Percentiles rank a stretch among this genome's conserved stretches.
phyloP scores from a whole-genome alignment of 2,797 vertebrate genomes.

The Spinus pinus region DNA sequence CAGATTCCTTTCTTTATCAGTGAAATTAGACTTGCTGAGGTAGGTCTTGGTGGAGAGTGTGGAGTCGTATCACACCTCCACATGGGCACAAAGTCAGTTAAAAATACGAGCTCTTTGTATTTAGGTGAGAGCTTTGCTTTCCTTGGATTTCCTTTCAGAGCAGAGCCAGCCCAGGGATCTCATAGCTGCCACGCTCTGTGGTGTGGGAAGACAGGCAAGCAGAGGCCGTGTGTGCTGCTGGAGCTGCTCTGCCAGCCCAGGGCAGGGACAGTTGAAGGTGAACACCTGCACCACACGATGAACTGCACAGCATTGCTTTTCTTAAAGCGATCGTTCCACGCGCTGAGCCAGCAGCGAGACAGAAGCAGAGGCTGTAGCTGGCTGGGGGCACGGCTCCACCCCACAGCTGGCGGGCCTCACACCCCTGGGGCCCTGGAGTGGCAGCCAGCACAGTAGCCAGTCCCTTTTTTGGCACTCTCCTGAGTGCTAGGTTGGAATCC shows the following conservation, averaged over 20 bases:
- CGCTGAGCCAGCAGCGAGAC: conserved; percentile 35
- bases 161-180: neutral
- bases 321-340: neutral
- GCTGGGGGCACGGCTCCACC: conserved; percentile 63
- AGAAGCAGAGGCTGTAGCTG: conserved; percentile 58
- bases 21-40: neutral
- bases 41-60: neutral
- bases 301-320: conserved; percentile 22
- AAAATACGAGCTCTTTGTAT: neutral
- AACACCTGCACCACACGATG: conserved; percentile 19
- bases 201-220: neutral
- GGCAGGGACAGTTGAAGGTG: conserved; percentile 15
- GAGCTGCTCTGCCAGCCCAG: neutral
- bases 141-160: neutral
- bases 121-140: neutral
- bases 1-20: neutral
- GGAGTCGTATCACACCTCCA: neutral
- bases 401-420: conserved; percentile 60
- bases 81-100: neutral
- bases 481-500: conserved; percentile 60
- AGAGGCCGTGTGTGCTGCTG: neutral
- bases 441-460: conserved; percentile 69
- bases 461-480: conserved; percentile 67
- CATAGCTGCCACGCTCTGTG: accelerated
- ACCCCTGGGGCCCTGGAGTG: conserved; percentile 59